Base-by-base conservation (phyloP, 2,888 invertebrate genomes). In the Philonicus albiceps region DNA sequence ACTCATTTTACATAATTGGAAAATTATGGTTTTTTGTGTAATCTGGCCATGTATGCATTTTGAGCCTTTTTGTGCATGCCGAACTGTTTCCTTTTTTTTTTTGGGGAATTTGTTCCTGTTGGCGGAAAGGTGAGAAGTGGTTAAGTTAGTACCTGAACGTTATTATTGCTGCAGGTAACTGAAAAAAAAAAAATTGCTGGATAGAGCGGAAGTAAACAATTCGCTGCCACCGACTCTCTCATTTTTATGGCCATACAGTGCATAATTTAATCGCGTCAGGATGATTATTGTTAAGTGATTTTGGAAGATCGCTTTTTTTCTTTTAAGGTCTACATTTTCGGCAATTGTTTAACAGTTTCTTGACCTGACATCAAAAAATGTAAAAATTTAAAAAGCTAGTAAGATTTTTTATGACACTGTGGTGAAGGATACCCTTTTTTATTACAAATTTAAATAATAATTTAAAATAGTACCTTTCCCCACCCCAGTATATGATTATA, bases 1-100 rank as follows among this genome's bases (percentile, higher is more conserved):
- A 91, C 91, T 92, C 92, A 92, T 92, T 92, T 92, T 91, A 91
- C 91, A 91, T 91, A 92, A 92, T 92, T 92, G 91, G 92, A 92
- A 92, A 92, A 92, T 91, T 92, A 91, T 91, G 90, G 91, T 85
- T 34, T 75, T 75, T 49, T 85, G 75, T 85, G 27, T 31, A 40
- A 37, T 55, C 49, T 73, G 49, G n/a, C 30, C 55, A 64, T 81
- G 81, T 81, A 55, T 55, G 81, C 81, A 81, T 81, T 74, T 30
- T 74, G 55, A 81, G 19, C 22, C 37, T 81, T 55, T 81, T 64
- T 64, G 78, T 49, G 30, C 27, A 27, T 27, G 16, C 27, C 49
- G 78, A 78, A 30, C 49, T n/a, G n/a, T n/a, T n/a, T n/a, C n/a
- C n/a, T n/a, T 76, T 76, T 78, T 78, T 78, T 78, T 78, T 78